These are phyloP conservation scores for Himalopsyche kuldschensis DNA, from an alignment of 2,888 invertebrate species.

Conservation along the genomic window DNA sequence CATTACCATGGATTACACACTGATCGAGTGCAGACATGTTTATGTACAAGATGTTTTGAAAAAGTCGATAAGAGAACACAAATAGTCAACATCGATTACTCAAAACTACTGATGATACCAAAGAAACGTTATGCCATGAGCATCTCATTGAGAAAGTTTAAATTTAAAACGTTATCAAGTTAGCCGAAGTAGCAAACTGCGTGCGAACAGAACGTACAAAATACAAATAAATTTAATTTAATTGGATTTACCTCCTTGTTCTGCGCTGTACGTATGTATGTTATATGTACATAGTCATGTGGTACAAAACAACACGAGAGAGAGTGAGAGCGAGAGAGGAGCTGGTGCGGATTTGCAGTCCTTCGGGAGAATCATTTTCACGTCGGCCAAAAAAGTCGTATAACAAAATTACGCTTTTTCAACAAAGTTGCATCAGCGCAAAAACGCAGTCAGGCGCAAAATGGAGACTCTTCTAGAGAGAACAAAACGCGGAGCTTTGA, in stretches of 20 bases:
- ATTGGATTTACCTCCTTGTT: constrained; percentile 21
- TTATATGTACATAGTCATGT: background rate
- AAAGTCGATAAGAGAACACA: too few relatives aligned
- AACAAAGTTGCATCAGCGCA: background rate
- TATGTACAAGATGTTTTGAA: too few relatives aligned
- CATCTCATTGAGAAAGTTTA: background rate
- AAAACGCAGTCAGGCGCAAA: background rate
- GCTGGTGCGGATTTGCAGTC: background rate
- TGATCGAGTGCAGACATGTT: too few relatives aligned
- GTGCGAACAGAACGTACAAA: constrained; percentile 2
- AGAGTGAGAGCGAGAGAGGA: background rate
- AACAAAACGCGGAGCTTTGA: background rate
- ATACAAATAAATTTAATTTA: constrained; percentile 28
- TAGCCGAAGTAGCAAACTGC: background rate
- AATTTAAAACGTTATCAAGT: constrained; percentile 15
- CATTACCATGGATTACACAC: too few relatives aligned
- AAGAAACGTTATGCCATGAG: background rate
- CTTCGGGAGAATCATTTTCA: background rate
- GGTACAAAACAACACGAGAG: background rate
- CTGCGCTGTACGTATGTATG: background rate
- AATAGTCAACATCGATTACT: too few relatives aligned
- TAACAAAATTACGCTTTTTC: background rate
- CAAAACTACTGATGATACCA: too few relatives aligned
- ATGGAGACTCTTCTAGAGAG: background rate
- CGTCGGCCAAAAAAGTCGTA: background rate